phyloP scores from a whole-genome alignment of 2,888 invertebrate species.

The Noctua fimbriata region DNA sequence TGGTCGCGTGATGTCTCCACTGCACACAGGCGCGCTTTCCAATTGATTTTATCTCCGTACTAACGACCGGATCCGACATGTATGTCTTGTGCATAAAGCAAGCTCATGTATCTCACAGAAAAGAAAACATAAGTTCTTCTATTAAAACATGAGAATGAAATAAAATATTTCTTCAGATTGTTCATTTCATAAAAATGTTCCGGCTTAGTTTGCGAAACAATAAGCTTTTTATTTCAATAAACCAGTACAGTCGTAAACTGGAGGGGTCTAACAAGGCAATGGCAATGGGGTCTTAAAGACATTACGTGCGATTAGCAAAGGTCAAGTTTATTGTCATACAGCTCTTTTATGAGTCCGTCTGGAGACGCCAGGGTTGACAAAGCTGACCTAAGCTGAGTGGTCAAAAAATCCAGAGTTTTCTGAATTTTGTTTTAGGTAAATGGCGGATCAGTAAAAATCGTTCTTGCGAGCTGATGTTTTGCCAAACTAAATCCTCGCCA shows the following conservation, averaged over 20 bases:
- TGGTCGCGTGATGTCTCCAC: too few species aligned
- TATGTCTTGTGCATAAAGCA: background rate
- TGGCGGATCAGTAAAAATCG: background rate
- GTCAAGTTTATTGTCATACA: conserved; percentile 53
- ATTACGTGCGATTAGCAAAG: conserved; percentile 60
- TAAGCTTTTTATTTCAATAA: conserved; percentile 40
- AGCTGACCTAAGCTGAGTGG: background rate
- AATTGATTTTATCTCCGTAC: too few species aligned
- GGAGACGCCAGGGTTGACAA: conserved; percentile 17
- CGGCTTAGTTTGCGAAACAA: conserved; percentile 4
- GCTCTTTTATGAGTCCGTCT: conserved; percentile 48
- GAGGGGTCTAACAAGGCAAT: conserved; percentile 47
- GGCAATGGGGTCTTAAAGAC: conserved; percentile 41
- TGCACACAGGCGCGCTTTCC: too few species aligned
- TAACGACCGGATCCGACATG: too few species aligned
- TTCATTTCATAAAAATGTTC: background rate
- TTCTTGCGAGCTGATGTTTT: background rate
- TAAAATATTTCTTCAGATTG: background rate
- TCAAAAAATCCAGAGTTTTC: background rate
- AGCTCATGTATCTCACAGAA: background rate
- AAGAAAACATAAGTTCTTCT: too few species aligned
- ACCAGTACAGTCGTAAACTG: conserved; percentile 48
- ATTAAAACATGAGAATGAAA: background rate
- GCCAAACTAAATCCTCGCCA: background rate
- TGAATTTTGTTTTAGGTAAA: background rate